Evolutionary conservation across 2,113 vertebrate species (phyloP), one percentile per base, ranked within the genome.

Genomic region (Corapipo altera): DNA sequence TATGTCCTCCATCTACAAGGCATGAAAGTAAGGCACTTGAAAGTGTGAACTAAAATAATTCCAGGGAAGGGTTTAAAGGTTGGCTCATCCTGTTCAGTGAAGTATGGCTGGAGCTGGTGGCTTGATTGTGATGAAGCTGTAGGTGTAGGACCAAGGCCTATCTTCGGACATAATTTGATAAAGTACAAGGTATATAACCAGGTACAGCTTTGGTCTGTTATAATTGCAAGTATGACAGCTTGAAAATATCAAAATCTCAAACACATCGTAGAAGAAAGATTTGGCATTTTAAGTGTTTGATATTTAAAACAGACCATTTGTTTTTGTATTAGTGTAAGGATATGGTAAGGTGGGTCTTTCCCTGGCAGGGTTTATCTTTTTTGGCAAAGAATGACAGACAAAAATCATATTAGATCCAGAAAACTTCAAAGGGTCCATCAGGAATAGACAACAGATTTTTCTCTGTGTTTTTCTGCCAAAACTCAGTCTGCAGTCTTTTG

Each of bases 321-420:
- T 84, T 91, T 94, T 95, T 82, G 66, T 93, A 73, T 39, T 92
- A 86, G 65, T 59, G 6, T 72, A 69, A 75, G 82, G 75, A 69
- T 92, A 92, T 76, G 83, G 35, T 35, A 89, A 96, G 96, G 93
- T 96, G 89, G 76, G 76, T 75, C 95, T 90, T 90, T 93, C 86
- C 73, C 77, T 94, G 92, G 86, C 83, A 96, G 22, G 15, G 88
- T 96, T 96, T 95, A 96, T 97, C 91, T 81, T 94, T 96, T 96
- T 79, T 96, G 96, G 92, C 96, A 96, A 74, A 95, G 88, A 97
- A 95, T 82, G 80, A 94, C 94, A 96, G 88, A 62, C 70, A 76
- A 94, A 96, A 95, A 51, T 91, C 61, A 87, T 86, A 95, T 96
- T 91, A 92, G 84, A 91, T 96, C 93, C 96, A 96, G 96, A 97